Conservation (phyloP, 2,113 vertebrate genomes). For the Pseudorhombus dupliciocellatus region DNA sequence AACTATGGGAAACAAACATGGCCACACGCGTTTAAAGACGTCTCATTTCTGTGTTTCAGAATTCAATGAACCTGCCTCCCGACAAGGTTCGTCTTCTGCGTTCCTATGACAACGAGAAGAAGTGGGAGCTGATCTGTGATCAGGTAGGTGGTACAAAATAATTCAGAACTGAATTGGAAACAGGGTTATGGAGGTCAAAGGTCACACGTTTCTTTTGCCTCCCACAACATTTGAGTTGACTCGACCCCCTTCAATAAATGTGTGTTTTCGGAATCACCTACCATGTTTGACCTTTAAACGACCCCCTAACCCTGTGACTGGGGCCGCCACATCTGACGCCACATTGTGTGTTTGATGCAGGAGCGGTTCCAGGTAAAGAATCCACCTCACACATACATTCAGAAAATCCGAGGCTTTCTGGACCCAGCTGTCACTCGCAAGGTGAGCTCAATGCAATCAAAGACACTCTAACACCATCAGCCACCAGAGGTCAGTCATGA, state of each 20-base stretch:
- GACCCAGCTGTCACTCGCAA: slow-evolving; percentile 92
- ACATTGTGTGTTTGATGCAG: slow-evolving; percentile 68
- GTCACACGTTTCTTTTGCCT: not conserved
- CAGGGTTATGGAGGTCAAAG: not conserved
- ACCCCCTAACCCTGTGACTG: no score
- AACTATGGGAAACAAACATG: no score
- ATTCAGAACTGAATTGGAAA: not conserved
- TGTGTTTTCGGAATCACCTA: no score
- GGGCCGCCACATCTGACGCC: not conserved
- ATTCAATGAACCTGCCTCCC: slow-evolving; percentile 95
- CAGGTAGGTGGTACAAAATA: slow-evolving; percentile 81
- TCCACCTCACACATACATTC: slow-evolving; percentile 94
- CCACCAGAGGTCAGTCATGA: not conserved
- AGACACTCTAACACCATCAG: not conserved
- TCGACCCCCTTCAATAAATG: no score
- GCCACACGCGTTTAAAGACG: no score
- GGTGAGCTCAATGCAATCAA: slow-evolving; percentile 69
- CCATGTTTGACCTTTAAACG: no score
- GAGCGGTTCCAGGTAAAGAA: slow-evolving; percentile 97
- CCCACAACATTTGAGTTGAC: no score
- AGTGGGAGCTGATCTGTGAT: slow-evolving; percentile 89
- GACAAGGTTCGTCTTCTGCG: slow-evolving; percentile 94
- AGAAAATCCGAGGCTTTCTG: slow-evolving; percentile 92
- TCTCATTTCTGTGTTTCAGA: slow-evolving; percentile 81
- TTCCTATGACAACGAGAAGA: slow-evolving; percentile 97